These are phyloP conservation scores for Smutsia gigantea DNA, from an alignment of 2,797 vertebrate genomes.

Conservation along the genomic window DNA sequence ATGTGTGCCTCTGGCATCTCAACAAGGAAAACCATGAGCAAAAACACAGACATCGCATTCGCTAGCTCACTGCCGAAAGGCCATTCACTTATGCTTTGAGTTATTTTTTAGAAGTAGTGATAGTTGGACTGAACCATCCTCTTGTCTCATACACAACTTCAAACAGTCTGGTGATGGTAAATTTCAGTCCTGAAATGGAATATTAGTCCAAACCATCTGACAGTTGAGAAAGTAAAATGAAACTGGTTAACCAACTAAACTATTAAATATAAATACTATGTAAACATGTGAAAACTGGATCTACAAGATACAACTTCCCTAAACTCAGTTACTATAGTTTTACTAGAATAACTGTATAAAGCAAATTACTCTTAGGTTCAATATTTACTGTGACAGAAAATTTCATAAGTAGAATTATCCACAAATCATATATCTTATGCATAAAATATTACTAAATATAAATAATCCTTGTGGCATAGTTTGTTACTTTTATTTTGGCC, in stretches of 20 bases:
- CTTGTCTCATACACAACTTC: background rate
- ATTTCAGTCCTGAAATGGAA: background rate
- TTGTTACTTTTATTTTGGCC: background rate
- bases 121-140: background rate
- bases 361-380: background rate
- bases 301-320: background rate
- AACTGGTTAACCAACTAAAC: background rate
- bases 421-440: background rate
- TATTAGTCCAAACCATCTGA: background rate
- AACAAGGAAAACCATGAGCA: background rate
- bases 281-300: background rate
- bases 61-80: accelerated
- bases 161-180: background rate
- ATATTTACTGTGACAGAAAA: background rate
- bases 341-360: background rate
- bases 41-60: accelerated
- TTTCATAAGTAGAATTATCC: background rate
- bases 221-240: background rate
- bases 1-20: background rate
- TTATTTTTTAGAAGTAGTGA: background rate
- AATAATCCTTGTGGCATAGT: background rate
- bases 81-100: no score
- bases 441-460: background rate
- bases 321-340: background rate
- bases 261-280: background rate